These are phyloP conservation scores for Drosophila histrio DNA, from an alignment of 2,888 invertebrate genomes.

Conservation along the genomic window DNA sequence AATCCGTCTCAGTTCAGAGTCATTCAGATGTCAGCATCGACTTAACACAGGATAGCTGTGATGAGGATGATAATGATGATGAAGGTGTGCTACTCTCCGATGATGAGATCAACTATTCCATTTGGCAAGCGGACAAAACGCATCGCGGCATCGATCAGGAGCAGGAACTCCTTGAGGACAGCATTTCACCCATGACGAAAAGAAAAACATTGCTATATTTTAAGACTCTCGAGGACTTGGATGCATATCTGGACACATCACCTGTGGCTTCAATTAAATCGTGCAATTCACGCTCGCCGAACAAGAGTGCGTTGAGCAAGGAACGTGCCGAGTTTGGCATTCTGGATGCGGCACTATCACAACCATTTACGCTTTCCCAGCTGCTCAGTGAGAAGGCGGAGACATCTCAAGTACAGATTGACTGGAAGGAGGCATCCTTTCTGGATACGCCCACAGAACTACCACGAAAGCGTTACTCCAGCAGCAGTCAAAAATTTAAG, in stretches of 20 bases:
- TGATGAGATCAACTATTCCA: constrained; percentile 88
- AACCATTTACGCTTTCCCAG: constrained; percentile 60
- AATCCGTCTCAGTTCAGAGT: neutral
- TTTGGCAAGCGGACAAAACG: constrained; percentile 82
- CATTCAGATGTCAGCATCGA: constrained; percentile 66
- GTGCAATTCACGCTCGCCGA: constrained; percentile 50
- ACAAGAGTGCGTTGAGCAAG: constrained; percentile 61
- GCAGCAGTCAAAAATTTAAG: constrained; percentile 61
- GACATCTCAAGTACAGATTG: constrained; percentile 40
- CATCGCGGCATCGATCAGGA: neutral
- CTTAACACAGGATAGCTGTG: constrained; percentile 63
- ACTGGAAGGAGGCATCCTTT: constrained; percentile 78
- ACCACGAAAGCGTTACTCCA: constrained; percentile 63
- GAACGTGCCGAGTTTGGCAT: constrained; percentile 81
- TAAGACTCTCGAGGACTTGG: constrained; percentile 50
- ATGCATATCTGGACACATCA: constrained; percentile 43
- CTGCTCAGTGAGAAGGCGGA: constrained; percentile 11
- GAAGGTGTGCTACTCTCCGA: constrained; percentile 85
- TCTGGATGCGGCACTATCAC: constrained; percentile 70
- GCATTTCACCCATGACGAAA: constrained; percentile 18
- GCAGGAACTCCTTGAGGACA: constrained; percentile 1
- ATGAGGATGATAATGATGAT: constrained; percentile 32
- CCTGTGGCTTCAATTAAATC: constrained; percentile 11
- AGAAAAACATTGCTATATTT: constrained; percentile 47
- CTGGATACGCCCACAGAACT: constrained; percentile 61